phyloP scores from a whole-genome alignment of 2,888 invertebrate species.

The Vesta saturnalis region DNA sequence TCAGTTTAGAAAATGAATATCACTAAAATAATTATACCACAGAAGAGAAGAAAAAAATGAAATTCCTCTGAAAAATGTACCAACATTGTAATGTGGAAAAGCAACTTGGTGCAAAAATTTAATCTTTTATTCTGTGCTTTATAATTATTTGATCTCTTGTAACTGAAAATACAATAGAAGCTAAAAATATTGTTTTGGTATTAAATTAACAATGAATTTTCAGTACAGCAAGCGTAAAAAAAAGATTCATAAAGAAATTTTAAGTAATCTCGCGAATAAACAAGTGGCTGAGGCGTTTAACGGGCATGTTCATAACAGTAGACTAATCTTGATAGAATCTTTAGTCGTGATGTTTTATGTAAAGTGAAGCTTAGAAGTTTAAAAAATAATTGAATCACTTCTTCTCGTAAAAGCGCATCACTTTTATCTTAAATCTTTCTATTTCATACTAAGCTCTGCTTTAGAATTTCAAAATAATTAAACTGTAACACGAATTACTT shows the following conservation, averaged over 20 bases:
- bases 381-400: conserved; percentile 32
- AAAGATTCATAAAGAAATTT: conserved; percentile 14
- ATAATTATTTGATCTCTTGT: not conserved
- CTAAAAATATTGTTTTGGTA: not conserved
- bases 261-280: conserved; percentile 27
- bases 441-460: conserved; percentile 17
- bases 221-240: not conserved
- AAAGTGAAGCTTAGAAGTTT: conserved; percentile 31
- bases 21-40: not conserved
- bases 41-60: not conserved
- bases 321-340: conserved; percentile 35
- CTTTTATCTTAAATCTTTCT: conserved; percentile 26
- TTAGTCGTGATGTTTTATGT: conserved; percentile 35
- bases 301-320: conserved; percentile 31
- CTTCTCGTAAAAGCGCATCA: conserved; percentile 20
- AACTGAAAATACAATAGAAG: not conserved
- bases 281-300: conserved; percentile 29
- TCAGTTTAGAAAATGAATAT: not conserved
- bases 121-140: not conserved
- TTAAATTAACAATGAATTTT: conserved; percentile 3
- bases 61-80: not conserved
- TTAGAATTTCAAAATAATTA: conserved; percentile 22
- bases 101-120: conserved; percentile 1
- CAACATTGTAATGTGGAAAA: not conserved
- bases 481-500: conserved; percentile 20